A percentile compares a stretch with the other conserved stretches of the same genome.
Conservation (phyloP, 2,113 vertebrate species). For the Rhea pennata region DNA sequence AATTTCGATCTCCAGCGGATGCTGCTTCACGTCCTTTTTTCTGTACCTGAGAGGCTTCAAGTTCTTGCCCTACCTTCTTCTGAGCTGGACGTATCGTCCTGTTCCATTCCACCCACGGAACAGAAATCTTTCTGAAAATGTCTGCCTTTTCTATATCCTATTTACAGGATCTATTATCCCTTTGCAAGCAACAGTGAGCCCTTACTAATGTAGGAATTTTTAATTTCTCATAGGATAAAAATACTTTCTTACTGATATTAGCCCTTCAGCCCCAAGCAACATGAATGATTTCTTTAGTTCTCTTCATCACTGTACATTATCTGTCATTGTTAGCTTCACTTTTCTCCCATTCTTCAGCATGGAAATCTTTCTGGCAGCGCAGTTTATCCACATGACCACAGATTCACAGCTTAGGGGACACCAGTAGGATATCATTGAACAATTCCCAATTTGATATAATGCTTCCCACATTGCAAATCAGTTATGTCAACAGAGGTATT, state of each 20-base stretch:
- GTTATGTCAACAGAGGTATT: background rate
- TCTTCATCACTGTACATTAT: background rate
- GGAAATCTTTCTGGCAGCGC: background rate
- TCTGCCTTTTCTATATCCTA: background rate
- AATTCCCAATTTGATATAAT: background rate
- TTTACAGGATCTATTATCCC: background rate
- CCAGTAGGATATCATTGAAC: background rate
- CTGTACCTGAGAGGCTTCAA: background rate
- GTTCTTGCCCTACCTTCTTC: background rate
- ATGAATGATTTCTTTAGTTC: background rate
- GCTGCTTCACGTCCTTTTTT: background rate
- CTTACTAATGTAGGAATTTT: background rate
- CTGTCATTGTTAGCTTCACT: background rate
- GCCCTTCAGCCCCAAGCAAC: background rate
- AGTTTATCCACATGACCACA: background rate
- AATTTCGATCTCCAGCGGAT: slow-evolving; percentile 7
- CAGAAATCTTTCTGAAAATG: background rate
- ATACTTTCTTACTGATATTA: background rate
- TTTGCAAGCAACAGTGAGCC: background rate
- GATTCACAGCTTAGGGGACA: background rate
- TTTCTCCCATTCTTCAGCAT: background rate
- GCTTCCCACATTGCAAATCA: background rate
- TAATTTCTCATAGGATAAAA: background rate
- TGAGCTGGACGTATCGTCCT: background rate
- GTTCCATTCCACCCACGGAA: background rate